These are phyloP conservation scores for Falco biarmicus DNA, from an alignment of 2,797 vertebrate genomes.

Conservation along the genomic window DNA sequence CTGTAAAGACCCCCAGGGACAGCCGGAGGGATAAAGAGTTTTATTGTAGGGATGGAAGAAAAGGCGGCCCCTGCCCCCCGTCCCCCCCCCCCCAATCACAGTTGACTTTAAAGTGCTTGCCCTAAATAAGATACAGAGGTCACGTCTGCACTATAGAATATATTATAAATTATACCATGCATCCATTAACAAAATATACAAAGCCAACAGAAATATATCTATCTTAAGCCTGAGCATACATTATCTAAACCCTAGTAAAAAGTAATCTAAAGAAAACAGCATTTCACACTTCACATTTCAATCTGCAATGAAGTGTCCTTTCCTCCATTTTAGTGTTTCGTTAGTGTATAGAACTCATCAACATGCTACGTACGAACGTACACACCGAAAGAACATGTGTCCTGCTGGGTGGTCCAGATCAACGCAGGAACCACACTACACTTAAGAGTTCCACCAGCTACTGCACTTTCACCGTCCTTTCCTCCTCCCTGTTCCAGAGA, in stretches of 20 bases:
- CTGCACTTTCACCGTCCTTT: neutral
- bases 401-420: neutral
- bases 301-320: neutral
- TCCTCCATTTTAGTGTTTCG: neutral
- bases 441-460: neutral
- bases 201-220: conserved; percentile 44
- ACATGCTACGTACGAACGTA: neutral
- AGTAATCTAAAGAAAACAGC: neutral
- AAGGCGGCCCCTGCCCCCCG: neutral
- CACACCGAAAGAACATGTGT: neutral
- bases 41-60: neutral
- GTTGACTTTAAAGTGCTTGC: conserved; percentile 49
- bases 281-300: neutral
- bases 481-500: neutral
- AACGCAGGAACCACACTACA: neutral
- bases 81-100: neutral
- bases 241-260: conserved; percentile 15
- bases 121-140: conserved; percentile 60
- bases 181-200: conserved; percentile 74
- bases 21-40: neutral
- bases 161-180: conserved; percentile 74
- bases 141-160: conserved; percentile 27
- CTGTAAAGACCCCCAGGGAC: neutral
- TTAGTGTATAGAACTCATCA: neutral
- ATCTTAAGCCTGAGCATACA: neutral